Percentiles rank a stretch among this genome's conserved stretches.
Evolutionary conservation across 2,797 vertebrate species (phyloP).

Genomic region (Spinus olivaceus): DNA sequence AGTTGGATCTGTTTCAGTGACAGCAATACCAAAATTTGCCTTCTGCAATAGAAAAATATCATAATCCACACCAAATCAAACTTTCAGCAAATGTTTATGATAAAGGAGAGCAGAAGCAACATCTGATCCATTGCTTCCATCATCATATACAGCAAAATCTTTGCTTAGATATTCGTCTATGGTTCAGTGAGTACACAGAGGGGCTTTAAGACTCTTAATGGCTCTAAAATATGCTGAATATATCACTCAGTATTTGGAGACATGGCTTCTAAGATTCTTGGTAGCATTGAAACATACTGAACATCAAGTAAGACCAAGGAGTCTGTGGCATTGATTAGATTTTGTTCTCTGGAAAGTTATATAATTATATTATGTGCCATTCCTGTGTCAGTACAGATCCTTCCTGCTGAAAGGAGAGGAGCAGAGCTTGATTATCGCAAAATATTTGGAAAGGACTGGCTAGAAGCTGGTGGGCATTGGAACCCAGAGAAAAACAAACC

Average conservation of each 20-base stretch:
- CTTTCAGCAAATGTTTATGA: background rate
- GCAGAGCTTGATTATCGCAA: constrained; percentile 94
- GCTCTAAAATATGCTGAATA: background rate
- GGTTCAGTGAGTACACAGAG: background rate
- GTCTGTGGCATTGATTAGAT: background rate
- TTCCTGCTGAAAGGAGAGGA: constrained; percentile 81
- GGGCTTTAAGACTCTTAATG: background rate
- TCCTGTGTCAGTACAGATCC: constrained; percentile 72
- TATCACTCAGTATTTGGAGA: background rate
- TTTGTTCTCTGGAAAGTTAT: background rate
- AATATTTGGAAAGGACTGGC: constrained; percentile 87
- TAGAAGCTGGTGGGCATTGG: constrained; percentile 81
- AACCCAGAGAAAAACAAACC: constrained; percentile 72
- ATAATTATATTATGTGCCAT: background rate
- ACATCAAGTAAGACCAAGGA: background rate
- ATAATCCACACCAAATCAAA: background rate
- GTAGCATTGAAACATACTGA: background rate
- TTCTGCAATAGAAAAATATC: background rate
- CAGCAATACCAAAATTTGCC: background rate
- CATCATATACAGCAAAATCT: background rate
- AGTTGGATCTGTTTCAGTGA: background rate
- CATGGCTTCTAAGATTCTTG: background rate
- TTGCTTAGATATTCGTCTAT: background rate
- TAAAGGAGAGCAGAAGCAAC: background rate
- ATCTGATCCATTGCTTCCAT: background rate